A percentile compares a stretch with the other conserved stretches of the same genome.
These are phyloP conservation scores for Chrysina gloriosa DNA, from an alignment of 2,888 invertebrate species.

Conservation along the genomic window DNA sequence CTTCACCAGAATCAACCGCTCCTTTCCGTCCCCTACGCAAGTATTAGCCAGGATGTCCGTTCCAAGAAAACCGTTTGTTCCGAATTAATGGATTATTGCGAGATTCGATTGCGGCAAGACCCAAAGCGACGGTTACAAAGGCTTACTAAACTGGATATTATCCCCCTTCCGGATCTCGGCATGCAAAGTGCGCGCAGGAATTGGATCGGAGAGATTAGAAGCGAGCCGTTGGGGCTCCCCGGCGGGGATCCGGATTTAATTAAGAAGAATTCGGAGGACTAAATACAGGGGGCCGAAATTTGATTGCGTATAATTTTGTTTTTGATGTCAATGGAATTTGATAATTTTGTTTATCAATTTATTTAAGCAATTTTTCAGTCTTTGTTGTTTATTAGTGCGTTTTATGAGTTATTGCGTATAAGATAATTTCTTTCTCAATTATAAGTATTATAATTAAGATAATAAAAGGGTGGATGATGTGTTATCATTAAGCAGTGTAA, in stretches of 20 bases:
- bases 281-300: conserved; percentile 11
- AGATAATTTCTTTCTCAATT: too few relatives aligned
- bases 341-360: not conserved
- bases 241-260: conserved; percentile 11
- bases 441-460: too few relatives aligned
- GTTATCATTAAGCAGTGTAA: too few relatives aligned
- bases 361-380: not conserved
- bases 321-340: not conserved
- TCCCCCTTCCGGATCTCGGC: not conserved
- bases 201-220: conserved; percentile 21
- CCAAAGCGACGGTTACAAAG: conserved; percentile 19
- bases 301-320: conserved; percentile 7
- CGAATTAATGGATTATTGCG: conserved; percentile 28
- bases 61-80: conserved; percentile 25
- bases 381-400: not conserved
- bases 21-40: not conserved
- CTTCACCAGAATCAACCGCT: not conserved
- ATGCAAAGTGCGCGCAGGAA: conserved; percentile 21
- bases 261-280: conserved; percentile 17
- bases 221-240: not conserved
- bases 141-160: conserved; percentile 27
- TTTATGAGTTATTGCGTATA: too few relatives aligned
- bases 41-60: conserved; percentile 9
- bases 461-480: too few relatives aligned
- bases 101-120: conserved; percentile 26